Evolutionary conservation across 1,140 invertebrate genomes (phyloP).

Genomic region (Stegodyphus mimosarum): DNA sequence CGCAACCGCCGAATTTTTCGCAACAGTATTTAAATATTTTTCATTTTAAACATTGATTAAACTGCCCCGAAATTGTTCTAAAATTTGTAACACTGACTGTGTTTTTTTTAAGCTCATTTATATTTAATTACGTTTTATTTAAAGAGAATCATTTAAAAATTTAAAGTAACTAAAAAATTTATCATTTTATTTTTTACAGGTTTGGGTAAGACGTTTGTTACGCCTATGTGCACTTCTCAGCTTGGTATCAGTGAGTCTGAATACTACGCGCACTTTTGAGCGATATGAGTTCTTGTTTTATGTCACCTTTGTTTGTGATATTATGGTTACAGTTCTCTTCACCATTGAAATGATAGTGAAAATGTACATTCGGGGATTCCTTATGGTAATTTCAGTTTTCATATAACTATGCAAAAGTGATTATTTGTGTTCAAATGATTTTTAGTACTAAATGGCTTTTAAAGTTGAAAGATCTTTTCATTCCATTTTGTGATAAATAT

Average conservation of each 20-base stretch:
- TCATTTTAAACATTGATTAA: no score
- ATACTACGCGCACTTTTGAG: constrained; percentile 96
- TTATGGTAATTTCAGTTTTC: constrained; percentile 76
- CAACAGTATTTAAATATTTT: no score
- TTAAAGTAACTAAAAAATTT: neutral
- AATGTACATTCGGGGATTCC: constrained; percentile 94
- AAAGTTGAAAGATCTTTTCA: constrained; percentile 8
- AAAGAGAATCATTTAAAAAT: no score
- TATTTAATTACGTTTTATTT: no score
- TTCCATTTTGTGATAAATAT: neutral
- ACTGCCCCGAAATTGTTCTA: no score
- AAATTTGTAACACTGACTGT: no score
- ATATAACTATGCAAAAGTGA: neutral
- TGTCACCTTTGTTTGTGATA: constrained; percentile 88
- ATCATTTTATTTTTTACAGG: constrained; percentile 68
- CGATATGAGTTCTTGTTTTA: constrained; percentile 83
- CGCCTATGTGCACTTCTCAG: constrained; percentile 90
- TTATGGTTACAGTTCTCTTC: constrained; percentile 89
- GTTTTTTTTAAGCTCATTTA: no score
- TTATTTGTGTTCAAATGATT: constrained; percentile 29
- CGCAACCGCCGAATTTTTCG: no score
- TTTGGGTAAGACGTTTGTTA: constrained; percentile 90
- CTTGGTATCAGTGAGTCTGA: constrained; percentile 92
- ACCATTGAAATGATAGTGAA: constrained; percentile 98
- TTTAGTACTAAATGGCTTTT: constrained; percentile 1